phyloP scores from a whole-genome alignment of 2,888 invertebrate species.

The Pristionchus fissidentatus region DNA sequence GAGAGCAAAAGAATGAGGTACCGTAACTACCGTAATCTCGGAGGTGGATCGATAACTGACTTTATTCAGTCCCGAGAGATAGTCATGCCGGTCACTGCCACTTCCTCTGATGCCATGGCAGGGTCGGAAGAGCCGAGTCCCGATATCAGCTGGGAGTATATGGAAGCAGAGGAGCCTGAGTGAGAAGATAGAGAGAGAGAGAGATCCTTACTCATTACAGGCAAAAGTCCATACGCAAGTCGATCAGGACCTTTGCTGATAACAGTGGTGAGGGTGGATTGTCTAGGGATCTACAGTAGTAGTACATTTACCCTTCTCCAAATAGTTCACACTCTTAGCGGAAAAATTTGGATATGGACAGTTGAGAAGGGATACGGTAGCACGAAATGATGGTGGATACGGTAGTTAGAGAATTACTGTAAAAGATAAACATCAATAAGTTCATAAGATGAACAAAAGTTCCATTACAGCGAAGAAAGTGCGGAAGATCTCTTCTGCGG shows the following conservation, averaged over 20 bases:
- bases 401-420: too few relatives aligned
- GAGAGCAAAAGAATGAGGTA: neutral
- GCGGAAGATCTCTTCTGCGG: neutral
- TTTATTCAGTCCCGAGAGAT: neutral
- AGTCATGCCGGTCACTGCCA: too few relatives aligned
- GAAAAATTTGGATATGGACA: too few relatives aligned
- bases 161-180: neutral
- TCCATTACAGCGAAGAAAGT: neutral
- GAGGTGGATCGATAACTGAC: neutral
- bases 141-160: constrained; percentile 3
- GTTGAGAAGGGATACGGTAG: too few relatives aligned
- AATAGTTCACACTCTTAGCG: too few relatives aligned
- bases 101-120: too few relatives aligned
- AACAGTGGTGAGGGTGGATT: constrained; percentile 25
- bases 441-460: neutral
- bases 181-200: neutral
- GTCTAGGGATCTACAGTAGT: too few relatives aligned
- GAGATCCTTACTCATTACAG: neutral
- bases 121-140: neutral
- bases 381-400: too few relatives aligned
- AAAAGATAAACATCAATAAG: neutral
- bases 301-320: too few relatives aligned
- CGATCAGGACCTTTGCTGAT: neutral
- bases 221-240: neutral
- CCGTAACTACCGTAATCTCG: neutral